phyloP scores from a whole-genome alignment of 2,797 vertebrate species.

The Botia kubotai region DNA sequence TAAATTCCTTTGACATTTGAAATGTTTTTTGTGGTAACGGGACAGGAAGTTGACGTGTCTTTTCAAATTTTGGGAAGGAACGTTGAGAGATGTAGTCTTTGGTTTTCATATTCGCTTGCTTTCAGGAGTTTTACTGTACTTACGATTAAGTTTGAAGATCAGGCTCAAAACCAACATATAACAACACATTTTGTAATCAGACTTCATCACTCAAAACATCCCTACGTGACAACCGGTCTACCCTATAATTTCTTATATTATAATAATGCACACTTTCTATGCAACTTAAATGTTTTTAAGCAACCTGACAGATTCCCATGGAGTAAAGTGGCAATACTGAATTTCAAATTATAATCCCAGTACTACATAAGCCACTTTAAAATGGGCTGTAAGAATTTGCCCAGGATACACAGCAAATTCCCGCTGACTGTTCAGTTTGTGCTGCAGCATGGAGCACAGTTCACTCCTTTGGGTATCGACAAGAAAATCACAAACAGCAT shows the following conservation, averaged over 20 bases:
- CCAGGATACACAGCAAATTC: conserved; percentile 37
- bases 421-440: conserved; percentile 55
- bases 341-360: conserved; percentile 38
- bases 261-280: too few relatives aligned
- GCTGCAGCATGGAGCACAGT: conserved; percentile 38
- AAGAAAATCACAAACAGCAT: conserved; percentile 59
- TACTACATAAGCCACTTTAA: conserved; percentile 37
- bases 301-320: conserved; percentile 16
- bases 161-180: neutral
- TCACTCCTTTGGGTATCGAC: conserved; percentile 56
- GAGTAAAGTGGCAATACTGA: conserved; percentile 37
- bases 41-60: conserved; percentile 17
- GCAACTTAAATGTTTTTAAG: too few relatives aligned
- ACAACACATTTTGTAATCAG: neutral
- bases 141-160: conserved; percentile 64
- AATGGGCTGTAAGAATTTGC: conserved; percentile 20
- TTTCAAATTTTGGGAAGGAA: conserved; percentile 27
- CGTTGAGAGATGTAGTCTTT: conserved; percentile 38
- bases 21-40: conserved; percentile 25
- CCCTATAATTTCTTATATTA: neutral
- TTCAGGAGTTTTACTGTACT: conserved; percentile 40
- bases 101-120: conserved; percentile 4
- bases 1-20: conserved; percentile 42
- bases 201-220: neutral
- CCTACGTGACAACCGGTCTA: neutral